These are phyloP conservation scores for Ochropacha duplaris DNA, from an alignment of 2,888 invertebrate species.

Conservation along the genomic window DNA sequence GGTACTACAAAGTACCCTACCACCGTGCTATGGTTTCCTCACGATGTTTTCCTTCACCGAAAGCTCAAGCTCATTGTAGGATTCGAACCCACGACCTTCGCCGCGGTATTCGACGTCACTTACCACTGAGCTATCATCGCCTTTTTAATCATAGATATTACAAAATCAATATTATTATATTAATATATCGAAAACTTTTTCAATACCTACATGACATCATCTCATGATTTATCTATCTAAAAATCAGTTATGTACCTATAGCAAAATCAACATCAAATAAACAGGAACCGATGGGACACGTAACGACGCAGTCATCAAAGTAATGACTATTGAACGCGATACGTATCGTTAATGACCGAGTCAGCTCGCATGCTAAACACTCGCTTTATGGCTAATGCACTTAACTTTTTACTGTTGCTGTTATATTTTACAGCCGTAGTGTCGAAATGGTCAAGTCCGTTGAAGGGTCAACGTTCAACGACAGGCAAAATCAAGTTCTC, in stretches of 20 bases:
- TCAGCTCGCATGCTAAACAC: constrained; percentile 7
- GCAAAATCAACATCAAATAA: constrained; percentile 3
- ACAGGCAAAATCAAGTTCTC: background rate
- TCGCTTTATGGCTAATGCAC: constrained; percentile 18
- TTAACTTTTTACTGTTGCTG: constrained; percentile 32
- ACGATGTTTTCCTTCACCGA: too few relatives aligned
- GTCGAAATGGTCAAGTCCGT: background rate
- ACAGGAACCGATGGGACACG: constrained; percentile 7
- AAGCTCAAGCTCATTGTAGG: too few relatives aligned
- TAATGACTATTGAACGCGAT: constrained; percentile 8
- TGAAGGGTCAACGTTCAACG: background rate
- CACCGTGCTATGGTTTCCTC: too few relatives aligned
- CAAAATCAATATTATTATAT: too few relatives aligned
- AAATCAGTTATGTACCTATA: constrained; percentile 4
- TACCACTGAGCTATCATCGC: too few relatives aligned
- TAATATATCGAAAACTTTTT: too few relatives aligned
- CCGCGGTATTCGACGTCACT: too few relatives aligned
- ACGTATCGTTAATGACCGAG: constrained; percentile 7
- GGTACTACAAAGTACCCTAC: too few relatives aligned
- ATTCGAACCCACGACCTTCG: too few relatives aligned
- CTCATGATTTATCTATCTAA: background rate
- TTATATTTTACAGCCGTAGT: constrained; percentile 21
- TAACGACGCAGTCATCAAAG: constrained; percentile 7
- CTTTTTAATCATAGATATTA: too few relatives aligned
- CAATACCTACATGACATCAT: too few relatives aligned